Conservation (phyloP, 2,888 invertebrate species). For the Nephrotoma flavescens region DNA sequence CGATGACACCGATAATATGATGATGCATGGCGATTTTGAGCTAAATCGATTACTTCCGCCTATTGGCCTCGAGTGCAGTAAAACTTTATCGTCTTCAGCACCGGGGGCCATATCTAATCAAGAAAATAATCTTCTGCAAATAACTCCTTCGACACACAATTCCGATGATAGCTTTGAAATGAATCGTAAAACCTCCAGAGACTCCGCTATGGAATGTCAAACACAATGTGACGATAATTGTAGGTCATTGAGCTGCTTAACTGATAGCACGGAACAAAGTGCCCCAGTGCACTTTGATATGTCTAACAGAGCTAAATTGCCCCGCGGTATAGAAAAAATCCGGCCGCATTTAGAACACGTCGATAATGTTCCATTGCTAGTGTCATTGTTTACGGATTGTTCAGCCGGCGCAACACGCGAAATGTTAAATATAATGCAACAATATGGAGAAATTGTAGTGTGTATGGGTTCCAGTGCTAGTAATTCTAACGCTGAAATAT, state of each 20-base stretch:
- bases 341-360: conserved; percentile 88
- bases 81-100: conserved; percentile 68
- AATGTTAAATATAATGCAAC: conserved; percentile 92
- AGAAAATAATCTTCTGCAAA: conserved; percentile 13
- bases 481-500: conserved; percentile 78
- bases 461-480: conserved; percentile 82
- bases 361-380: conserved; percentile 93
- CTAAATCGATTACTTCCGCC: conserved; percentile 25
- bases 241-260: conserved; percentile 70
- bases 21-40: conserved; percentile 15
- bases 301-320: conserved; percentile 87
- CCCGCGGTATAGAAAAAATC: conserved; percentile 92
- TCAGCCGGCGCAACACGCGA: conserved; percentile 77
- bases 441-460: conserved; percentile 89
- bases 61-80: conserved; percentile 47
- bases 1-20: conserved; percentile 4
- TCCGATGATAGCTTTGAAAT: not conserved
- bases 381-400: conserved; percentile 96
- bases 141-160: not conserved
- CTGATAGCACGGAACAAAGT: conserved; percentile 81
- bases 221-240: conserved; percentile 39
- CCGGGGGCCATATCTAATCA: conserved; percentile 59
- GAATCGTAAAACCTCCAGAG: conserved; percentile 35
- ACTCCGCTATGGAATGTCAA: conserved; percentile 34
- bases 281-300: conserved; percentile 85